These are phyloP conservation scores for Netelia virgata DNA, from an alignment of 2,888 invertebrate species.

Conservation along the genomic window DNA sequence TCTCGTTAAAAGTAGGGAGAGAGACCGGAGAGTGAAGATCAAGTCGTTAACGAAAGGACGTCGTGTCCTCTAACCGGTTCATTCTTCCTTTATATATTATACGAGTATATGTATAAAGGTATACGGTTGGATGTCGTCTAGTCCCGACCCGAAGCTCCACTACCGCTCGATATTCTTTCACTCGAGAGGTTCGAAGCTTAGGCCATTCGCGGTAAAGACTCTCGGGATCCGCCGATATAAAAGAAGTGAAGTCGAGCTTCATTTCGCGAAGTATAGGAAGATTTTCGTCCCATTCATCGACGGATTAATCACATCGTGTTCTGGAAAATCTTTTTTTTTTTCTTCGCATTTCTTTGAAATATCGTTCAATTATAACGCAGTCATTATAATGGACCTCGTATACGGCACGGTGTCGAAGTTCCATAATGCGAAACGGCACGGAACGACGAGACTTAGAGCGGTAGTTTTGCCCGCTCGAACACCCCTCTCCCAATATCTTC, in stretches of 20 bases:
- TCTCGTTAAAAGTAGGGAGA: conserved; percentile 16
- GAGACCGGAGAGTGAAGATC: conserved; percentile 34
- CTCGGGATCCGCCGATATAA: conserved; percentile 19
- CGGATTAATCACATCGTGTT: conserved; percentile 28
- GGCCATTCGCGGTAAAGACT: conserved; percentile 5
- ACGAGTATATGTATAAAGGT: neutral
- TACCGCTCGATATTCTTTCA: conserved; percentile 6
- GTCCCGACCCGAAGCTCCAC: too few relatives aligned
- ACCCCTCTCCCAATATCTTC: neutral
- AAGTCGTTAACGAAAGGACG: conserved; percentile 52
- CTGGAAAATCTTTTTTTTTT: neutral
- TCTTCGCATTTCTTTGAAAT: neutral
- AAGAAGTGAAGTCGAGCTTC: neutral
- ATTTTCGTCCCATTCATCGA: neutral
- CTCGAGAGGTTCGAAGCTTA: neutral
- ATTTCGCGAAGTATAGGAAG: neutral
- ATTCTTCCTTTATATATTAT: neutral
- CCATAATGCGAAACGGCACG: neutral
- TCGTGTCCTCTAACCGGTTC: conserved; percentile 24
- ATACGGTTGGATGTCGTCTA: too few relatives aligned
- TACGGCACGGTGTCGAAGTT: neutral
- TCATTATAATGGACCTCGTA: neutral
- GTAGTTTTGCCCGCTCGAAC: neutral
- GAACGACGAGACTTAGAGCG: neutral
- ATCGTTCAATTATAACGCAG: neutral